These are phyloP conservation scores for Varroa destructor DNA, from an alignment of 1,140 invertebrate genomes.

Conservation along the genomic window DNA sequence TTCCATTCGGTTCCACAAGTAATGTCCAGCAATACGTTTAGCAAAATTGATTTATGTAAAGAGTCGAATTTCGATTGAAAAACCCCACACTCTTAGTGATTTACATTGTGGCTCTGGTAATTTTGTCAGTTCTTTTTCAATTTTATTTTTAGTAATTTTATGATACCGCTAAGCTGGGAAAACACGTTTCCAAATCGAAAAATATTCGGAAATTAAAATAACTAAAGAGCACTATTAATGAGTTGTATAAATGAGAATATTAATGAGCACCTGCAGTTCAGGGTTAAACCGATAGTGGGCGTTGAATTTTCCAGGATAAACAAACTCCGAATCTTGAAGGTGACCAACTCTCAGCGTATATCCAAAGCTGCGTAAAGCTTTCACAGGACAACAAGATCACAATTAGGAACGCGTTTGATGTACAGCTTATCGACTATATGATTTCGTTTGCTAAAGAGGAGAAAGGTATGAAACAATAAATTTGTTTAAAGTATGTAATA, in stretches of 20 bases:
- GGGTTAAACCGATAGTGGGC: too few species aligned
- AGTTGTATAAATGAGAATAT: too few species aligned
- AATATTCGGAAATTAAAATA: too few species aligned
- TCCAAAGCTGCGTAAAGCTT: slow-evolving; percentile 16
- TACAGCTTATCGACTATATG: slow-evolving; percentile 23
- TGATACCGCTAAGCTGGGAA: not conserved
- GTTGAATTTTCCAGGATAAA: not conserved
- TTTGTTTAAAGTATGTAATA: not conserved
- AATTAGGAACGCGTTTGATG: slow-evolving; percentile 17
- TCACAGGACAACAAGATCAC: slow-evolving; percentile 22
- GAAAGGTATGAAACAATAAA: not conserved
- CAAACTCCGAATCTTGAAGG: slow-evolving; percentile 7
- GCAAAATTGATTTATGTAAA: too few species aligned
- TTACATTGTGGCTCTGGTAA: not conserved
- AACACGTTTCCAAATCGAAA: too few species aligned
- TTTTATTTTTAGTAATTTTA: not conserved
- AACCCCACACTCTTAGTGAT: not conserved
- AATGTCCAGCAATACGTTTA: too few species aligned
- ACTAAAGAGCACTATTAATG: too few species aligned
- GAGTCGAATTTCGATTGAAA: not conserved
- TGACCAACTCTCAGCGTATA: slow-evolving; percentile 7
- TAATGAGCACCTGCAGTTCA: too few species aligned
- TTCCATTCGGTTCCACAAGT: too few species aligned
- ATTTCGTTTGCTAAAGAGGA: slow-evolving; percentile 8
- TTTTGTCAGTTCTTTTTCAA: not conserved